Evolutionary conservation across 2,888 invertebrate genomes (phyloP).

Genomic region (Hemistola chrysoprasaria): DNA sequence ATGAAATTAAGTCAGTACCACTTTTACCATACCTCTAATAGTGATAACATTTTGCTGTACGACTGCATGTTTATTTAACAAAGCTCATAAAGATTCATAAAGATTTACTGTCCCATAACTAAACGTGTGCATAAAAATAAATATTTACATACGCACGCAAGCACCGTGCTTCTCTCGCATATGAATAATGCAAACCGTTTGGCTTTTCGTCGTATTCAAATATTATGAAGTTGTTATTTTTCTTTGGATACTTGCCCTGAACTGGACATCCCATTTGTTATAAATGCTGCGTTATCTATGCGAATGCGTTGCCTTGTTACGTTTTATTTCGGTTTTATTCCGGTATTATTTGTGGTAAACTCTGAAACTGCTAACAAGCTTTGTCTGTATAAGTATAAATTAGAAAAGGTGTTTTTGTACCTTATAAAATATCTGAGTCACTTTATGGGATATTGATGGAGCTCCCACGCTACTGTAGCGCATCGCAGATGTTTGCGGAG

Average conservation of each 20-base stretch:
- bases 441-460: too few relatives aligned
- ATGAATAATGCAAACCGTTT: constrained; percentile 69
- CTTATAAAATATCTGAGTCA: too few relatives aligned
- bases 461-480: too few relatives aligned
- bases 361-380: too few relatives aligned
- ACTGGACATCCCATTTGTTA: constrained; percentile 55
- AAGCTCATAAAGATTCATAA: constrained; percentile 15
- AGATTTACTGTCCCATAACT: constrained; percentile 28
- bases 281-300: constrained; percentile 31
- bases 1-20: too few relatives aligned
- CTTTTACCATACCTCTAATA: too few relatives aligned
- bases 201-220: constrained; percentile 72
- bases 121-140: constrained; percentile 39
- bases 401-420: too few relatives aligned
- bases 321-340: background rate
- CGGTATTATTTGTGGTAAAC: too few relatives aligned
- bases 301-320: constrained; percentile 10
- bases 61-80: constrained; percentile 14
- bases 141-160: constrained; percentile 42
- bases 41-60: too few relatives aligned
- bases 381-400: too few relatives aligned
- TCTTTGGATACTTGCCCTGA: constrained; percentile 65
- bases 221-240: constrained; percentile 67
- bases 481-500: too few relatives aligned
- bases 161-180: constrained; percentile 35